Percentiles rank a stretch among this genome's conserved stretches.
These are phyloP conservation scores for Nemotelus nigrinus DNA, from an alignment of 2,888 invertebrate species.

Conservation along the genomic window DNA sequence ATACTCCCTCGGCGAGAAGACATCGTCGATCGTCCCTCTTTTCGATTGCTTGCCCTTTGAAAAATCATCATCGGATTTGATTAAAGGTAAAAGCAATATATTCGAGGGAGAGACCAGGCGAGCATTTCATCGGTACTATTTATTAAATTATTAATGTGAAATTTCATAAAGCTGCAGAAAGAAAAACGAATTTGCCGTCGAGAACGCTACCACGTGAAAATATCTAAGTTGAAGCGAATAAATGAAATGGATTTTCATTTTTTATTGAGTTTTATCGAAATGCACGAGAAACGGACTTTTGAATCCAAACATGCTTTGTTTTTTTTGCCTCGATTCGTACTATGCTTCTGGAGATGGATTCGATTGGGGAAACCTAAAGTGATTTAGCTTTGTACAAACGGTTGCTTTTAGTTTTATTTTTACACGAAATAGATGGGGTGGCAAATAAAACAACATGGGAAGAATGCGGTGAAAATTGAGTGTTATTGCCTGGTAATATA, in stretches of 20 bases:
- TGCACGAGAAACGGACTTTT: not conserved
- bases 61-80: slow-evolving; percentile 44
- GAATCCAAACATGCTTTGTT: not conserved
- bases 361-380: too few species aligned
- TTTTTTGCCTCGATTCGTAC: not conserved
- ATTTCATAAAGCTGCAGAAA: slow-evolving; percentile 34
- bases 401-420: too few species aligned
- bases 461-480: too few species aligned
- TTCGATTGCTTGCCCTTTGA: slow-evolving; percentile 25
- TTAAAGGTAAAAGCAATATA: slow-evolving; percentile 44
- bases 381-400: too few species aligned
- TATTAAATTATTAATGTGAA: slow-evolving; percentile 42
- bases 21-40: not conserved
- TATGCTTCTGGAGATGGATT: too few species aligned
- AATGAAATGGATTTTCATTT: slow-evolving; percentile 36
- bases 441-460: too few species aligned
- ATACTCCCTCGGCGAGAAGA: not conserved
- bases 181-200: not conserved
- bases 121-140: slow-evolving; percentile 33
- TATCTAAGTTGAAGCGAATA: not conserved
- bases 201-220: not conserved
- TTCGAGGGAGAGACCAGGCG: slow-evolving; percentile 5
- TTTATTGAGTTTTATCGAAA: slow-evolving; percentile 25
- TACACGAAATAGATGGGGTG: too few species aligned
- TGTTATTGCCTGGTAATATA: too few species aligned